A percentile compares a stretch with the other conserved stretches of the same genome.
Conservation (phyloP, 2,888 invertebrate genomes). For the Xylota sylvarum region DNA sequence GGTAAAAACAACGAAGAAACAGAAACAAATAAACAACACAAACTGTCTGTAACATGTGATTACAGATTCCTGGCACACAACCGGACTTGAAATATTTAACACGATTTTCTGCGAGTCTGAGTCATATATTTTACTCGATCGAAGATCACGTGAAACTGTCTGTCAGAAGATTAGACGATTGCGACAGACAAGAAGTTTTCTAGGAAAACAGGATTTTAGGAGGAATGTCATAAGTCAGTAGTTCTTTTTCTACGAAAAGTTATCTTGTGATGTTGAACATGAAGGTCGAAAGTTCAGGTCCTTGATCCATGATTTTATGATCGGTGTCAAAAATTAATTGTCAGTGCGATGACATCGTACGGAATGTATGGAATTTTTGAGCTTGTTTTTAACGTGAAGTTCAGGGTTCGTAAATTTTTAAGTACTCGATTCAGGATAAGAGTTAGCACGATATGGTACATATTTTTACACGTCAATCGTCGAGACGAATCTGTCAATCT, state of each 20-base stretch:
- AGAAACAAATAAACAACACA: slow-evolving; percentile 3
- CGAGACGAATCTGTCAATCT: too few relatives aligned
- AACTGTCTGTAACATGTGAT: slow-evolving; percentile 45
- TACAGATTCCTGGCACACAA: slow-evolving; percentile 73
- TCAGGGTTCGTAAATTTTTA: too few relatives aligned
- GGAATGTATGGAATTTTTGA: too few relatives aligned
- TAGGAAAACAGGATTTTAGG: slow-evolving; percentile 41
- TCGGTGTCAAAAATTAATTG: not conserved
- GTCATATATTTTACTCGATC: slow-evolving; percentile 55
- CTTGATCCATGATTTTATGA: slow-evolving; percentile 11
- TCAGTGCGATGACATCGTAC: not conserved
- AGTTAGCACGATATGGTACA: too few relatives aligned
- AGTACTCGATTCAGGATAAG: too few relatives aligned
- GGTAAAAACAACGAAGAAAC: slow-evolving; percentile 9
- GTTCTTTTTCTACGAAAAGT: not conserved
- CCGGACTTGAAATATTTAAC: slow-evolving; percentile 74
- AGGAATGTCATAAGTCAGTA: slow-evolving; percentile 2
- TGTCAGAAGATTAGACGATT: slow-evolving; percentile 59
- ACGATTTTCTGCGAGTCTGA: slow-evolving; percentile 62
- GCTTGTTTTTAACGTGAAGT: too few relatives aligned
- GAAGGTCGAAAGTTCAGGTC: not conserved
- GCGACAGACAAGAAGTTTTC: slow-evolving; percentile 44
- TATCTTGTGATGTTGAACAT: not conserved
- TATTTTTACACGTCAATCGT: too few relatives aligned
- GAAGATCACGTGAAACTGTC: slow-evolving; percentile 65